Evolutionary conservation across 2,797 vertebrate species (phyloP), one percentile per base, ranked within the genome.

Genomic region (Micrastur ruficollis): DNA sequence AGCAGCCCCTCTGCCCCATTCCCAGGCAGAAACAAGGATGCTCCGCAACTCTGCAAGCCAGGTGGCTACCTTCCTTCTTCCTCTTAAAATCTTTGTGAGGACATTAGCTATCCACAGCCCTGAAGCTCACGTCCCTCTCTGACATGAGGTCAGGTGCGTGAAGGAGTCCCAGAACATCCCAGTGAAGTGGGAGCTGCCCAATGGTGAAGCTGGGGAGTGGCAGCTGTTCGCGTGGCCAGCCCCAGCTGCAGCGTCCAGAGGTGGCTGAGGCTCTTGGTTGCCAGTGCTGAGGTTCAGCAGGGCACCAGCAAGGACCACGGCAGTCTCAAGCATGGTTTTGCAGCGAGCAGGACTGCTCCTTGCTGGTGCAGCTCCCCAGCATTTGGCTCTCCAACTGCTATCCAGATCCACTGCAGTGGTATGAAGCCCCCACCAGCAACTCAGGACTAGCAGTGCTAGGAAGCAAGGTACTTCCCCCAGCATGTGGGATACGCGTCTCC

Each of bases 401-500:
- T 6, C 50, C 25, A 59, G 40, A 46, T 46, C 42, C 56, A 71
- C 17, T 20, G 13, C 47, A 26, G 32, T 6, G 6, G 27, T 18
- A 23, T 5, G 12, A 81, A 81, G 47, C 11, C 17, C 47, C 31
- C 26, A 78, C 12, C 23, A 22, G 22, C 11, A 23, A 38, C 4
- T 13, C 32, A 4, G 16, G 36, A 78, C 21, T 13, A 40, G 36
- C 34, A 59, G 32, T 4, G 34, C 61, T 36, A 32, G 49, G 40
- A 58, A 73, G 40, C 0, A 3, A 55, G 55, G 8, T 16, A 25
- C 32, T 74, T 49, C 56, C 32, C 2, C 9, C 46, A 40, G 49
- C 55, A 40, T 1, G 2, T 12, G 40, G 62, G n/a, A 17, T 50
- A 40, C 0, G 0, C 0, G 1, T 31, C 36, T 66, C 62, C 42